Evolutionary conservation across 2,888 invertebrate species (phyloP).

Genomic region (Xanthorhoe spadicearia): DNA sequence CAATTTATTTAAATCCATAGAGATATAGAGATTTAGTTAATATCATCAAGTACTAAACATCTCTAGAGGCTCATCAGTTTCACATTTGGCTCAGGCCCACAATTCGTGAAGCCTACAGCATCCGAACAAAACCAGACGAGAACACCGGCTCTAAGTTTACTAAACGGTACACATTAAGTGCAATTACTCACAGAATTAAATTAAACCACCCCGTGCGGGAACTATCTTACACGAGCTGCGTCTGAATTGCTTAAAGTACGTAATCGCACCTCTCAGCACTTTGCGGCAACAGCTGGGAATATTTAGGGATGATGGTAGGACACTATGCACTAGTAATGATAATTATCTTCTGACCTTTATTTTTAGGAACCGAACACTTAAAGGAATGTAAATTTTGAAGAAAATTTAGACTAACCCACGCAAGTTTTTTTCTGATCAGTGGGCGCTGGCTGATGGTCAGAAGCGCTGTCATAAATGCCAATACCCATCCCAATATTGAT

Average conservation of each 20-base stretch:
- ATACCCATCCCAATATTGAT: background rate
- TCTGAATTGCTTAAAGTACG: background rate
- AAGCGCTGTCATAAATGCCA: background rate
- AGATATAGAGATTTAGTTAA: too few species aligned
- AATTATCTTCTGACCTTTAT: background rate
- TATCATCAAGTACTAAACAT: background rate
- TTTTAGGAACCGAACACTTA: background rate
- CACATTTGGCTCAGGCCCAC: background rate
- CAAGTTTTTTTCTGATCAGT: too few species aligned
- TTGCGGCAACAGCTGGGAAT: background rate
- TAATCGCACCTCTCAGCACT: background rate
- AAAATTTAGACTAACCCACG: too few species aligned
- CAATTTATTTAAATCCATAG: too few species aligned
- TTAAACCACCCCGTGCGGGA: background rate
- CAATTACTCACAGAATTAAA: background rate
- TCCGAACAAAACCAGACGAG: background rate
- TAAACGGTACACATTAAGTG: background rate
- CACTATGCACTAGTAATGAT: background rate
- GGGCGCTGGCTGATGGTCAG: background rate
- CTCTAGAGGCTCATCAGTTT: background rate
- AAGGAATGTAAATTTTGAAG: background rate
- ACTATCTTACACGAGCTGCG: background rate
- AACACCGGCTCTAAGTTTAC: background rate
- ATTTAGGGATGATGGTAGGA: background rate
- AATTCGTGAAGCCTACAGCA: background rate